Evolutionary conservation across 2,113 vertebrate genomes (phyloP).

Genomic region (Dendropsophus ebraccatus): DNA sequence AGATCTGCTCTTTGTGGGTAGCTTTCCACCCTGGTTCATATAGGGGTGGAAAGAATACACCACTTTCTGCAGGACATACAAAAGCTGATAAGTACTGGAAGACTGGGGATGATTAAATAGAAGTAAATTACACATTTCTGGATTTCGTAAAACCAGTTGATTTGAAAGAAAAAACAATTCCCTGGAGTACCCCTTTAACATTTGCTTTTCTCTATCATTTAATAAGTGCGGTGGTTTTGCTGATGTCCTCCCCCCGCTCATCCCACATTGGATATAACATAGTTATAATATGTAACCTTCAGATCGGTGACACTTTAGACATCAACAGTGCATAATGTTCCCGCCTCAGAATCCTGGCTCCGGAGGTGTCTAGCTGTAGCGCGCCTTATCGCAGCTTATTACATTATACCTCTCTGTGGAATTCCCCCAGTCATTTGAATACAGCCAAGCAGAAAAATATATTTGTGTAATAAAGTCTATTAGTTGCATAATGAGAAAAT

Average conservation of each 20-base stretch:
- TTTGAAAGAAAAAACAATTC: too few relatives aligned
- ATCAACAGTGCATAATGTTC: background rate
- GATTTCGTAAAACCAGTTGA: too few relatives aligned
- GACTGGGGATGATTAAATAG: too few relatives aligned
- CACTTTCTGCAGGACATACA: too few relatives aligned
- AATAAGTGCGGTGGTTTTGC: background rate
- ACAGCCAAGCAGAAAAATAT: slow-evolving; percentile 48
- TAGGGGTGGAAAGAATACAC: too few relatives aligned
- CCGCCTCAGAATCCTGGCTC: background rate
- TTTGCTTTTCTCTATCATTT: too few relatives aligned
- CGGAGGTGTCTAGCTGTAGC: background rate
- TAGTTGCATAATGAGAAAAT: slow-evolving; percentile 49
- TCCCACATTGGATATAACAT: too few relatives aligned
- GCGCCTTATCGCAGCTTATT: slow-evolving; percentile 13
- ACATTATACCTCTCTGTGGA: slow-evolving; percentile 11
- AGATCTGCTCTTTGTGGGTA: too few relatives aligned
- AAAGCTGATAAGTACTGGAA: too few relatives aligned
- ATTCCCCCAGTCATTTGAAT: slow-evolving; percentile 53
- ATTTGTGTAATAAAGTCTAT: slow-evolving; percentile 52
- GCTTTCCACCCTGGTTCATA: too few relatives aligned
- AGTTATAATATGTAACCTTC: background rate
- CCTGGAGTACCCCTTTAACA: too few relatives aligned
- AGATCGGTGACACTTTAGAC: background rate
- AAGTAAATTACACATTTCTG: too few relatives aligned
- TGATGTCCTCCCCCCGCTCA: background rate